Percentiles rank a stretch among this genome's conserved stretches.
Conservation (phyloP, 92 coral and sea anemone genomes). For the Chrysogorgia sp. region DNA sequence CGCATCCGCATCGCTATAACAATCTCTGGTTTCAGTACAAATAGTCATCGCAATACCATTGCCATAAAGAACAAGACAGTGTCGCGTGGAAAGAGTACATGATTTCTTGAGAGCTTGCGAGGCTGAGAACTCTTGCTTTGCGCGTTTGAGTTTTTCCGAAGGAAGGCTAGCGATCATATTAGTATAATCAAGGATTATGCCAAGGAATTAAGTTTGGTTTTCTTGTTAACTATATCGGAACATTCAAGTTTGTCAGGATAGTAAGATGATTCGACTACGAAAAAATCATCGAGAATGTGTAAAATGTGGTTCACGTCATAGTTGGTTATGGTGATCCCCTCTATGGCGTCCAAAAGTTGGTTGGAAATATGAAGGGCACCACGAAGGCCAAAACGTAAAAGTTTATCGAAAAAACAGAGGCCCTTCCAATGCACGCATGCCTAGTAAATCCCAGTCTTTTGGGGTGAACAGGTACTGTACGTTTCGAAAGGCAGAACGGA, state of each 20-base stretch:
- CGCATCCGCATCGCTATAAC: too few species aligned
- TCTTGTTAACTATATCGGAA: not conserved
- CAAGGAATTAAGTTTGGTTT: not conserved
- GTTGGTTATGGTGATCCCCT: constrained; percentile 6
- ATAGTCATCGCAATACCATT: too few species aligned
- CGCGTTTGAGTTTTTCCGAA: not conserved
- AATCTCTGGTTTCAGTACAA: too few species aligned
- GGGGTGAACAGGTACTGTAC: constrained; percentile 33
- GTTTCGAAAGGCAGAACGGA: constrained; percentile 10
- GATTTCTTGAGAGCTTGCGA: not conserved
- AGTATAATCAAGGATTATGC: not conserved
- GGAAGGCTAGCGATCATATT: constrained; percentile 25
- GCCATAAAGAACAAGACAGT: too few species aligned
- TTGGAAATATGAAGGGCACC: constrained; percentile 18
- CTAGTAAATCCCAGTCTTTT: constrained; percentile 34
- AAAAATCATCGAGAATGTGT: constrained; percentile 33
- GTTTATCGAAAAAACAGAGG: not conserved
- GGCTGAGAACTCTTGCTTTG: not conserved
- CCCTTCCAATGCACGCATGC: constrained; percentile 28
- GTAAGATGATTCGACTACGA: constrained; percentile 1
- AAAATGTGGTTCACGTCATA: constrained; percentile 1
- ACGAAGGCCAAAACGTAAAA: constrained; percentile 26
- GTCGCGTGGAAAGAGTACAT: not conserved
- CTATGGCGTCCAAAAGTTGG: constrained; percentile 11
- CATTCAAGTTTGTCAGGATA: not conserved